Evolutionary conservation across 1,140 invertebrate species (phyloP).

Genomic region (Hypsibius dujardini): DNA sequence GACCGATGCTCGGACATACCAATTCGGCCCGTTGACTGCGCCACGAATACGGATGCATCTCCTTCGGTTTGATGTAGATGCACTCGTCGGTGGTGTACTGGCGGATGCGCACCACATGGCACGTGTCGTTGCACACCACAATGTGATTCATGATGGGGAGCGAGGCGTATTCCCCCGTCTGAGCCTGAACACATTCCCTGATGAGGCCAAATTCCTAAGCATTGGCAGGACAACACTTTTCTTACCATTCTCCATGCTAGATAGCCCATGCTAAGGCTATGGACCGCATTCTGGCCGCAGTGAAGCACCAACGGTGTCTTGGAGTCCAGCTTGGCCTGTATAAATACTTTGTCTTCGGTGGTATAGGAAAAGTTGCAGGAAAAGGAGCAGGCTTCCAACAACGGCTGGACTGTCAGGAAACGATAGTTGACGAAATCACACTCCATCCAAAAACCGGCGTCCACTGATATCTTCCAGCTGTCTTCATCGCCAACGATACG

Average conservation of each 20-base stretch:
- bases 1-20: background rate
- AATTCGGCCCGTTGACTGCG: slow-evolving; percentile 34
- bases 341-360: slow-evolving; percentile 22
- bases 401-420: slow-evolving; percentile 37
- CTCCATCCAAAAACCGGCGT: slow-evolving; percentile 19
- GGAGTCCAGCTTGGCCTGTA: slow-evolving; percentile 32
- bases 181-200: background rate
- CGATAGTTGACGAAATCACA: slow-evolving; percentile 43
- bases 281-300: slow-evolving; percentile 39
- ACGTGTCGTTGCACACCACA: slow-evolving; percentile 53
- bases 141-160: slow-evolving; percentile 37
- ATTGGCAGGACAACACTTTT: slow-evolving; percentile 2
- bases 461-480: background rate
- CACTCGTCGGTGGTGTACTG: slow-evolving; percentile 49
- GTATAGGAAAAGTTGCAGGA: slow-evolving; percentile 20
- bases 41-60: slow-evolving; percentile 52
- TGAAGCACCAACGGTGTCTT: slow-evolving; percentile 13
- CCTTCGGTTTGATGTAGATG: slow-evolving; percentile 42
- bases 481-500: background rate
- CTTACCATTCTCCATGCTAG: slow-evolving; percentile 38
- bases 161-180: slow-evolving; percentile 20
- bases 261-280: slow-evolving; percentile 44
- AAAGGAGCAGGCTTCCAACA: slow-evolving; percentile 32
- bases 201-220: too few relatives aligned
- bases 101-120: slow-evolving; percentile 41